Base-by-base conservation (phyloP, 2,888 invertebrate genomes). In the Dryomyza anilis region DNA sequence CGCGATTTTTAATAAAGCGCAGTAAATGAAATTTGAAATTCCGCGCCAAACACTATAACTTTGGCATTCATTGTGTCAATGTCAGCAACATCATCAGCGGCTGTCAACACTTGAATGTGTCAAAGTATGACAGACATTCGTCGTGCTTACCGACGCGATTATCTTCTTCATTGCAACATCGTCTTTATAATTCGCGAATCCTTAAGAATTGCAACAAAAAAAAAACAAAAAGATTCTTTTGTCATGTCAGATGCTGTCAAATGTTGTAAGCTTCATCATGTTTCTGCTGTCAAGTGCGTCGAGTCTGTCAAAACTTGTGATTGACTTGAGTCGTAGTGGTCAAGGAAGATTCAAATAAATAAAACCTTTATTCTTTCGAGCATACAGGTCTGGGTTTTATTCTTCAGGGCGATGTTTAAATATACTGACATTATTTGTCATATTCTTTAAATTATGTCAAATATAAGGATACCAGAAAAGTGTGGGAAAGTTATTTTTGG, bases 21-120 rank as follows among this genome's bases (percentile, higher is more conserved):
- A 36, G 23, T 27, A 53, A 8, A 19, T 7, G 36, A 21, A 55
- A 52, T 16, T 21, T 19, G 16, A 8, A 36, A 21, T 36, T 14
- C 33, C 19, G 14, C 23, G 14, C 43, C 19, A 46, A 46, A 19
- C 60, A 36, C n/a, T 50, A 33, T 33, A 21, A 65, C 71, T 66
- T 46, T 53, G 70, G 29, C 45, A 67, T 70, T 63, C 74, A 74
- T 76, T 75, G 75, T 76, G 75, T 77, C 75, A 77, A 73, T 76
- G 76, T 74, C 74, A 74, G 69, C 68, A 65, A 67, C 61, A 33
- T 30, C 66, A 45, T n/a, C 43, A 30, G 55, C 30, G 14, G n/a
- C 46, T 76, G 75, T 76, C 76, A 74, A 72, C 76, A 74, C 76
- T 75, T 76, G 55, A 19, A 21, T 19, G 48, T 30, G 33, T 33